Base-by-base conservation (phyloP, 2,888 invertebrate species). In the Cyrtodaria siliqua region DNA sequence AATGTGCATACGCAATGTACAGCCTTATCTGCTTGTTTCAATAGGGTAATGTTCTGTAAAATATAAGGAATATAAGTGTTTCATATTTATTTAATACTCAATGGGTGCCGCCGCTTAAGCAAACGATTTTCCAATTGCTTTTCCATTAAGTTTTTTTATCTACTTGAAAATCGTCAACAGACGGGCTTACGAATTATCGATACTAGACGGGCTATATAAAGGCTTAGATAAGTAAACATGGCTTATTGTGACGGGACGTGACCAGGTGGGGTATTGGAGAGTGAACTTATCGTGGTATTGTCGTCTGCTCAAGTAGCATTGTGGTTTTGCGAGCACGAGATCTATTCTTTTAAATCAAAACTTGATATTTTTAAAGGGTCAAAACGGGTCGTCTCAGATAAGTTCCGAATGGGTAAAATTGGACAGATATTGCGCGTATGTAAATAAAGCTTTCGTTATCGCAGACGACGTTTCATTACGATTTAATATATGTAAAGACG, bases 221-320 rank as follows among this genome's bases (percentile, higher is more conserved):
- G 53, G 23, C 38, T 42, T 23, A 60, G 44, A 61, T 61, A 69
- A 23, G 49, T 72, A 60, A 64, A 53, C 60, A 67, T 73, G 59
- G 61, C 60, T 61, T 62, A 61, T 73, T 73, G 62, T 57, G 49
- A 12, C 49, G 33, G 8, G 20, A n/a, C 47, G 20, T 50, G 33
- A 24, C 60, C 66, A 67, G 60, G 73, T 61, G 67, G 61, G 62
- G 66, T 57, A 57, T 44, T 42, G 29, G 50, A 63, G 47, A 33
- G 33, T 33, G 33, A 70, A 59, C 16, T 27, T 52, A 63, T 56
- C 52, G 38, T 26, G 50, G 52, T 53, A 33, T 68, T 68, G 42
- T 68, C 68, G 68, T 55, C 68, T 60, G 68, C 42, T 27, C 33
- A 33, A 33, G 12, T 33, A 33, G 6, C 4, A 33, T 33, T 33